phyloP scores from a whole-genome alignment of 35 echinoderm and acorn worm genomes.

The Hemicentrotus pulcherrimus region DNA sequence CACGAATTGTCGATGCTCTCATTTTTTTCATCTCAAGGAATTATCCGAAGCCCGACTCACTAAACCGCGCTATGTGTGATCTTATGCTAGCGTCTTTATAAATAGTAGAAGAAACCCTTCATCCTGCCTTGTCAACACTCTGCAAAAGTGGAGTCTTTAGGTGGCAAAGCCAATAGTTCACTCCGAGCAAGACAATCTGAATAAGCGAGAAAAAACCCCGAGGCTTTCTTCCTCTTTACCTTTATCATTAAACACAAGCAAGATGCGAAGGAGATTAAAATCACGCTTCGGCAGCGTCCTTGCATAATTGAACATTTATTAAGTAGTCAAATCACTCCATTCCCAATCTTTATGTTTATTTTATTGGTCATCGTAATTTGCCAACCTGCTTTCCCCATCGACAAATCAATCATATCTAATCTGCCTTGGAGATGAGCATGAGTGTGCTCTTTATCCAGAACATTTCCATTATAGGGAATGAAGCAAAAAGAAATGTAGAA shows the following conservation, averaged over 20 bases:
- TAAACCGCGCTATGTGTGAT: background rate
- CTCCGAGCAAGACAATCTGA: constrained; percentile 12
- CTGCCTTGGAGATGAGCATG: background rate
- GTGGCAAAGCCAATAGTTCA: constrained; percentile 13
- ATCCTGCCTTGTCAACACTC: background rate
- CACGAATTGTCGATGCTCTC: background rate
- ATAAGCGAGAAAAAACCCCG: background rate
- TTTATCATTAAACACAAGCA: constrained; percentile 13
- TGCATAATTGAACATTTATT: constrained; percentile 20
- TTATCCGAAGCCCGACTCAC: background rate
- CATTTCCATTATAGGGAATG: background rate
- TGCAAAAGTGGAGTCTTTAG: background rate
- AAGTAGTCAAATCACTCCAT: constrained; percentile 3
- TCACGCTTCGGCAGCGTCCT: background rate
- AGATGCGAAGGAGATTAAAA: constrained; percentile 18
- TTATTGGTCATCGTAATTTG: background rate
- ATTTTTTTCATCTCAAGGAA: background rate
- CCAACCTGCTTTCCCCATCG: background rate
- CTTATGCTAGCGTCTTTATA: background rate
- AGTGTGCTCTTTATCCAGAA: background rate
- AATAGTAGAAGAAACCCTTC: background rate
- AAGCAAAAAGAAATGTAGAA: background rate
- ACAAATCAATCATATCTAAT: background rate
- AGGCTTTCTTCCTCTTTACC: background rate
- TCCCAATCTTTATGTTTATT: constrained; percentile 4